These are phyloP conservation scores for Lampris incognitus DNA, from an alignment of 2,113 vertebrate species.

Conservation along the genomic window DNA sequence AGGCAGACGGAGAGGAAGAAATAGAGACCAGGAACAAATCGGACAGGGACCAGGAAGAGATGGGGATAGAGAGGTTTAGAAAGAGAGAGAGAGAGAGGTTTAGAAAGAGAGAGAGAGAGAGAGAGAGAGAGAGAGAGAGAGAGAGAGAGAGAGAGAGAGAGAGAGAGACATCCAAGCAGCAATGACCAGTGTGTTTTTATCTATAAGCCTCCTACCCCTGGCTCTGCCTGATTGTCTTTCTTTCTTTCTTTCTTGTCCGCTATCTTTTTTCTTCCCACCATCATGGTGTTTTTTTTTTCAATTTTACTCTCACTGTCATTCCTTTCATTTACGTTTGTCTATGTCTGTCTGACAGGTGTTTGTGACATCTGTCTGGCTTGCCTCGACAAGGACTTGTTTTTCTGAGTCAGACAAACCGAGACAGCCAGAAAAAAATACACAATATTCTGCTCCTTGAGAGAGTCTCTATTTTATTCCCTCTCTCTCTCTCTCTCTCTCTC, in stretches of 20 bases:
- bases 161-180: conserved; percentile 30
- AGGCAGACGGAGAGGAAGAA: background rate
- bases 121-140: background rate
- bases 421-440: conserved; percentile 15
- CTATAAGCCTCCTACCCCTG: conserved; percentile 45
- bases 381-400: conserved; percentile 31
- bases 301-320: background rate
- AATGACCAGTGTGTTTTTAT: conserved; percentile 56
- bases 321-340: background rate
- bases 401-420: conserved; percentile 23
- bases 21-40: background rate
- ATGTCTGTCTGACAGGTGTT: conserved; percentile 48
- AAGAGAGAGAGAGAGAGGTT: background rate
- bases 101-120: background rate
- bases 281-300: background rate
- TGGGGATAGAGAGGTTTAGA: background rate
- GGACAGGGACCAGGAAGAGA: background rate
- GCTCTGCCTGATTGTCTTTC: conserved; percentile 28
- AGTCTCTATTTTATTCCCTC: background rate
- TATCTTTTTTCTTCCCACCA: background rate
- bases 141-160: background rate
- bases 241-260: background rate
- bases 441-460: background rate
- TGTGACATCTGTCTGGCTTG: conserved; percentile 48
- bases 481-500: no score